phyloP scores from a whole-genome alignment of 37 sponge, comb jelly and placozoan genomes.

The Tethya wilhelma region DNA sequence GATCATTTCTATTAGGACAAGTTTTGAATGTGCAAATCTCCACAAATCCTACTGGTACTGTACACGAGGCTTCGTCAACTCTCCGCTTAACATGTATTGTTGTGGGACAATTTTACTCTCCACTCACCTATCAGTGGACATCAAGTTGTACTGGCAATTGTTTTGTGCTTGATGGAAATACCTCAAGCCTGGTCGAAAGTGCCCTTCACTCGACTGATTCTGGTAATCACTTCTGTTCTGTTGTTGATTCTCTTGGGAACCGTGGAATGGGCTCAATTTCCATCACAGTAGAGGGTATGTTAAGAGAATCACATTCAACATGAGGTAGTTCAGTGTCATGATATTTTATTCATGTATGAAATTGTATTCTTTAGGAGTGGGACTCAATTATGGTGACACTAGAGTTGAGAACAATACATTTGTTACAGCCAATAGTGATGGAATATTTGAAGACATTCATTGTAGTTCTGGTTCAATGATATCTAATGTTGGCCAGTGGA shows the following conservation, averaged over 20 bases:
- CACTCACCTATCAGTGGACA: constrained; percentile 11
- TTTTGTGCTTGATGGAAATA: not conserved
- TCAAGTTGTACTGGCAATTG: constrained; percentile 11
- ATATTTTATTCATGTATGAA: no score
- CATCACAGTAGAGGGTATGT: not conserved
- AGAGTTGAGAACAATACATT: not conserved
- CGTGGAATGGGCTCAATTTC: not conserved
- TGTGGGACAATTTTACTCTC: not conserved
- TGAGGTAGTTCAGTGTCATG: no score
- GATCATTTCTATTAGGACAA: constrained; percentile 10
- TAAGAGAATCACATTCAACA: no score
- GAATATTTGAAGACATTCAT: not conserved
- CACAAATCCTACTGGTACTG: not conserved
- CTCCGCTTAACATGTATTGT: constrained; percentile 10
- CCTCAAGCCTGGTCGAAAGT: not conserved
- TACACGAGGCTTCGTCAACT: not conserved
- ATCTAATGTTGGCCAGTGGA: constrained; percentile 9
- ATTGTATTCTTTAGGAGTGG: no score
- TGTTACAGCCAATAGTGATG: no score
- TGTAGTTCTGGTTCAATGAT: not conserved
- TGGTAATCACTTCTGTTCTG: constrained; percentile 9
- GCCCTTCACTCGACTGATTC: constrained; percentile 3
- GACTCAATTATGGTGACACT: not conserved
- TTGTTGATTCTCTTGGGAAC: constrained; percentile 6
- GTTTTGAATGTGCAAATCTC: not conserved